Conservation (phyloP, 2,888 invertebrate genomes). For the Emmelina monodactyla region DNA sequence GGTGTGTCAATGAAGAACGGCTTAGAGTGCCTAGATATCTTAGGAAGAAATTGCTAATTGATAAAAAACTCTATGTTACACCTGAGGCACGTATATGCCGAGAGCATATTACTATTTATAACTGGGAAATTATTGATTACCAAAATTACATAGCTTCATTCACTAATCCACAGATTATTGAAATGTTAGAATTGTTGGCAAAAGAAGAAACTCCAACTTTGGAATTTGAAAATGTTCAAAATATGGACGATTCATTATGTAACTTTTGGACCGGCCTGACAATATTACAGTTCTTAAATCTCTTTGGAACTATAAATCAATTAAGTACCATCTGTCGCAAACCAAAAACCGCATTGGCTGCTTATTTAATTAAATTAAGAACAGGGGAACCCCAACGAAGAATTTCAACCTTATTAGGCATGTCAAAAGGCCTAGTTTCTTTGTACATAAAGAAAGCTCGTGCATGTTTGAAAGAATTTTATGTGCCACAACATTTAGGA, state of each 20-base stretch:
- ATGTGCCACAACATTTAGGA: constrained; percentile 6
- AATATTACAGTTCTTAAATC: constrained; percentile 1
- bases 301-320: constrained; percentile 5
- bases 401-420: constrained; percentile 3
- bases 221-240: constrained; percentile 6
- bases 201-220: no score
- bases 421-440: constrained; percentile 2
- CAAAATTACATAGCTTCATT: no score
- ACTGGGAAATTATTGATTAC: no score
- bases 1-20: no score
- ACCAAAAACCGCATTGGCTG: constrained; percentile 3
- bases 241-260: constrained; percentile 6
- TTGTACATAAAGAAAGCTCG: not conserved
- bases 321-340: constrained; percentile 3
- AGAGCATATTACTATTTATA: no score
- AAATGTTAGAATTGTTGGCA: no score
- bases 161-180: no score
- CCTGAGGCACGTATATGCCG: no score
- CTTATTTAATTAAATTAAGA: constrained; percentile 5
- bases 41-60: no score
- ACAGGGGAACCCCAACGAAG: constrained; percentile 3
- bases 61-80: no score
- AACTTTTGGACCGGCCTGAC: constrained; percentile 4
- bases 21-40: no score
- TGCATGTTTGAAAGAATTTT: constrained; percentile 3